Evolutionary conservation across 2,113 vertebrate genomes (phyloP), one percentile per base, ranked within the genome.

Genomic region (Dermatemys mawii): DNA sequence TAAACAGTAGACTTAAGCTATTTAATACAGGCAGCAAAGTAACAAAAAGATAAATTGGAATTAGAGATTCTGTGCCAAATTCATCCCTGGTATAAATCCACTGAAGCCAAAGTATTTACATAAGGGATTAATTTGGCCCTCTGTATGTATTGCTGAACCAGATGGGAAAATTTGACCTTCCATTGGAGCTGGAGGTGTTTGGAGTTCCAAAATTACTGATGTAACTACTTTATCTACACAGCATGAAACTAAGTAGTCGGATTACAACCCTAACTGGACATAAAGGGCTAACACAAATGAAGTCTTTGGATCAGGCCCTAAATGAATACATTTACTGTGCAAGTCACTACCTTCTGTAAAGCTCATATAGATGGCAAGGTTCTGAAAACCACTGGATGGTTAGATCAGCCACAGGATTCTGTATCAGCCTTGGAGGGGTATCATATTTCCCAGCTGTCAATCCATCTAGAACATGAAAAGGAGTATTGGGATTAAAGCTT

Each of bases 21-120:
- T 90, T 94, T 95, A 92, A 79, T 89, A 90, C 78, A 93, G 90
- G 44, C 81, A 96, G 91, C 83, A 95, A 95, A 97, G 90, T 73
- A 85, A 94, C 19, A 49, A 83, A 92, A 80, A 38, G 78, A 75
- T 46, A 41, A n/a, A 51, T 49, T 24, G 6, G 29, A 90, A 67
- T 29, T 12, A 67, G 12, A 53, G 3, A 1, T 87, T 82, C 60
- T 76, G 2, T 54, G 29, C 12, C 67, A 87, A 88, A 53, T 3
- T 50, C 70, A 49, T 21, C 85, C 89, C 22, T 0, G 0, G 55
- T 48, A 24, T 10, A 57, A 92, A 95, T 3, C n/a, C 88, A 26
- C 35, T n/a, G 81, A 46, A 75, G 41, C 27, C 54, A 70, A 8
- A 38, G 6, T 17, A 63, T 93, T 89, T 27, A 5, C 4, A 0